phyloP scores from a whole-genome alignment of 1,140 invertebrate species.

The Hylaeus anthracinus region DNA sequence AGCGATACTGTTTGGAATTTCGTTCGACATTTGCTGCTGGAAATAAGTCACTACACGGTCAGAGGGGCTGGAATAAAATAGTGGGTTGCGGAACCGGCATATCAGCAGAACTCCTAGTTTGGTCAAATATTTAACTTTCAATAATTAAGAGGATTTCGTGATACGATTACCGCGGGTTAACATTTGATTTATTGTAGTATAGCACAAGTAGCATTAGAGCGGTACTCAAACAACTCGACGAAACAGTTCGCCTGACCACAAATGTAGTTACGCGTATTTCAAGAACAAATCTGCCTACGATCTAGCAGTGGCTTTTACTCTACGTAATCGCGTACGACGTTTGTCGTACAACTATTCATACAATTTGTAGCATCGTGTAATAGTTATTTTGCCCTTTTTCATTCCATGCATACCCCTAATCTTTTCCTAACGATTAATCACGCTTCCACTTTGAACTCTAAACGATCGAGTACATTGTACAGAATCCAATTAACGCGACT shows the following conservation, averaged over 20 bases:
- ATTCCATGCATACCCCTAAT: not conserved
- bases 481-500: no score
- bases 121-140: no score
- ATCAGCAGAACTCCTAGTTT: no score
- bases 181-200: constrained; percentile 3
- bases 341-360: no score
- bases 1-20: no score
- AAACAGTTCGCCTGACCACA: constrained; percentile 9
- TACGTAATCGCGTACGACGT: not conserved
- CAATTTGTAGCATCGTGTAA: no score
- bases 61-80: not conserved
- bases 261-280: not conserved
- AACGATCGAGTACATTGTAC: no score
- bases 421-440: not conserved
- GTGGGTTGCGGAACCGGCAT: no score
- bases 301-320: not conserved
- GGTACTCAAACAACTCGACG: not conserved
- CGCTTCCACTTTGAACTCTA: no score
- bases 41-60: not conserved
- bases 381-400: no score
- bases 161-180: not conserved
- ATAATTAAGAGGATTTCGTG: no score
- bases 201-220: not conserved
- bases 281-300: constrained; percentile 7
- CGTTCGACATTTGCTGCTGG: not conserved